phyloP scores from a whole-genome alignment of 2,113 vertebrate genomes.

The Herpetotheres cachinnans region DNA sequence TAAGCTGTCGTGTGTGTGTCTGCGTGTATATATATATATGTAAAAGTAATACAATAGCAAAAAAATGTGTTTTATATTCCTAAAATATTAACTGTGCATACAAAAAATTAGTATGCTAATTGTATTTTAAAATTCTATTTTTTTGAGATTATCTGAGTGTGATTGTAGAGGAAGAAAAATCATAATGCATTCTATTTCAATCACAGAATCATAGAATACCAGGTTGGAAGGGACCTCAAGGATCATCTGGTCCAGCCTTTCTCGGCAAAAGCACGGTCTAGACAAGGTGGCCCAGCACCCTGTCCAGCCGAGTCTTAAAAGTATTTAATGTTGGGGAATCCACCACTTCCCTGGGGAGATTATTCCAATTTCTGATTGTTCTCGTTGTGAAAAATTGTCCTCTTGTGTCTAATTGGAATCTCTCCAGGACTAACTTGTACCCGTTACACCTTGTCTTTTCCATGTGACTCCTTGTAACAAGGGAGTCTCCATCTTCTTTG shows the following conservation, averaged over 20 bases:
- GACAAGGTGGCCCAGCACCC: too few species aligned
- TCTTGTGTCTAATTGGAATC: too few species aligned
- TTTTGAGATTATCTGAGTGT: not conserved
- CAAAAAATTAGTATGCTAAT: not conserved
- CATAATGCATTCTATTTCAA: not conserved
- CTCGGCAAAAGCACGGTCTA: not conserved
- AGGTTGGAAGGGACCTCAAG: not conserved
- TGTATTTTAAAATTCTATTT: not conserved
- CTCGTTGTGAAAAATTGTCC: not conserved
- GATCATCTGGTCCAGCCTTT: not conserved
- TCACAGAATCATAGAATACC: not conserved
- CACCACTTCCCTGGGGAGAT: not conserved
- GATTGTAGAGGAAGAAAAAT: conserved; percentile 3
- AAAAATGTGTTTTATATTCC: not conserved
- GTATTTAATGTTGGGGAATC: not conserved
- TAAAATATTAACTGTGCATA: not conserved
- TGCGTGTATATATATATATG: not conserved
- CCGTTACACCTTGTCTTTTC: too few species aligned
- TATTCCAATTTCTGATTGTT: not conserved
- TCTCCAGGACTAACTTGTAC: too few species aligned
- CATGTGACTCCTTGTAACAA: too few species aligned
- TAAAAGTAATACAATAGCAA: not conserved
- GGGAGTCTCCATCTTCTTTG: too few species aligned
- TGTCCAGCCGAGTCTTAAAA: not conserved
- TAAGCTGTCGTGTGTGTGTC: not conserved